These are phyloP conservation scores for Berghia stephanieae DNA, from an alignment of 1,140 invertebrate genomes.

Conservation along the genomic window DNA sequence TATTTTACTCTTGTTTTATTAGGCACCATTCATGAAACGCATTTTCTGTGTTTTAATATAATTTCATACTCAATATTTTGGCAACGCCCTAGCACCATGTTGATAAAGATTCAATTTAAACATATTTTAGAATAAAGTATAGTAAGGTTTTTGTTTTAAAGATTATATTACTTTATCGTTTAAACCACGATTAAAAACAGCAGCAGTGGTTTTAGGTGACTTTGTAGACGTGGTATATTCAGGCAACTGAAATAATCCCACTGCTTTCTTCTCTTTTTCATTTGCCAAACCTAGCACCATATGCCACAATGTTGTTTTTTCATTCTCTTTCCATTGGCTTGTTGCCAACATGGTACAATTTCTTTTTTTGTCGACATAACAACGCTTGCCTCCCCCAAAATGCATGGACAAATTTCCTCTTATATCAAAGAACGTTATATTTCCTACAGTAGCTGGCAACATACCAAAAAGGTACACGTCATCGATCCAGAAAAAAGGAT, in stretches of 20 bases:
- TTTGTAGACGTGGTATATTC: not conserved
- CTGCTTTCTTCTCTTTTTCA: not conserved
- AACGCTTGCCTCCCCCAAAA: constrained; percentile 34
- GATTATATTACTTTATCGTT: no score
- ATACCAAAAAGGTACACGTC: constrained; percentile 66
- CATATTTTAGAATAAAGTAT: no score
- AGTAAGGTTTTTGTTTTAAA: no score
- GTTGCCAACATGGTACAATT: constrained; percentile 33
- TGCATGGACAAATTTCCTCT: constrained; percentile 37
- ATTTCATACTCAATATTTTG: no score
- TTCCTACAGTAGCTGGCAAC: constrained; percentile 44
- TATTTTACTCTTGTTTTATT: no score
- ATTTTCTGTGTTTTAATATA: no score
- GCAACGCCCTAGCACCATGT: no score
- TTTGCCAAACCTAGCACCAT: constrained; percentile 4
- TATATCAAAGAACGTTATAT: constrained; percentile 37
- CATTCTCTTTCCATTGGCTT: constrained; percentile 16
- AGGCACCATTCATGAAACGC: no score
- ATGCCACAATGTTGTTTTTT: constrained; percentile 27
- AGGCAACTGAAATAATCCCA: constrained; percentile 5
- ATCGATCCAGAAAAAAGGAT: constrained; percentile 65
- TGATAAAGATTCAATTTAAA: no score
- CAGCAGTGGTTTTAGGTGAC: not conserved
- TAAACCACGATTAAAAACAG: not conserved
- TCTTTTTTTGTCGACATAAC: constrained; percentile 23